Evolutionary conservation across 2,888 invertebrate species (phyloP).

Genomic region (Hipparchia sbordonii): DNA sequence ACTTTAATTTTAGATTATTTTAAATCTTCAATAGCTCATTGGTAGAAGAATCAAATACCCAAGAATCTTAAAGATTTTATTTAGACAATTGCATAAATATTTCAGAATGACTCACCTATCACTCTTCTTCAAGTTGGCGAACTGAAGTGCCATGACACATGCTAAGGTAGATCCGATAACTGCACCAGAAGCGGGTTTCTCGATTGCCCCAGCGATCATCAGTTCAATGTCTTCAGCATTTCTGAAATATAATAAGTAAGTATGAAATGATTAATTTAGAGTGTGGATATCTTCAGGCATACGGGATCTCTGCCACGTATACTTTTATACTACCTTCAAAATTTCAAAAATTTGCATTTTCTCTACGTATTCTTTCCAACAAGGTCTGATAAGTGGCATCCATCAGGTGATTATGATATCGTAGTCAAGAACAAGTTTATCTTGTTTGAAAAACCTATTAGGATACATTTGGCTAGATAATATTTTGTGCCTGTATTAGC

Average conservation of each 20-base stretch:
- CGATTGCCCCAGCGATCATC: slow-evolving; percentile 91
- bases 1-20: too few relatives aligned
- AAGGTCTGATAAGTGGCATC: too few relatives aligned
- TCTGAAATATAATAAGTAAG: slow-evolving; percentile 56
- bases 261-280: not conserved
- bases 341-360: too few relatives aligned
- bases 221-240: slow-evolving; percentile 91
- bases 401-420: too few relatives aligned
- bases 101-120: slow-evolving; percentile 80
- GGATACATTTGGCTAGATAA: not conserved
- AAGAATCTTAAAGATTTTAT: not conserved
- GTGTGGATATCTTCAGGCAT: not conserved
- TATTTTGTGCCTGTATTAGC: not conserved
- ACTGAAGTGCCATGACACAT: slow-evolving; percentile 93
- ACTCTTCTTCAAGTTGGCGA: slow-evolving; percentile 90
- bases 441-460: too few relatives aligned
- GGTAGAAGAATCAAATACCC: too few relatives aligned
- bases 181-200: slow-evolving; percentile 90
- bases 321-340: too few relatives aligned
- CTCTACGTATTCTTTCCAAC: too few relatives aligned
- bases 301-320: not conserved
- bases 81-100: not conserved
- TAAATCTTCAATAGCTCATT: too few relatives aligned
- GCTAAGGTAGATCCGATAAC: slow-evolving; percentile 94
- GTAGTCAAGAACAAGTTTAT: too few relatives aligned